Evolutionary conservation across 2,113 vertebrate species (phyloP), one percentile per base, ranked within the genome.

Genomic region (Tursiops truncatus): DNA sequence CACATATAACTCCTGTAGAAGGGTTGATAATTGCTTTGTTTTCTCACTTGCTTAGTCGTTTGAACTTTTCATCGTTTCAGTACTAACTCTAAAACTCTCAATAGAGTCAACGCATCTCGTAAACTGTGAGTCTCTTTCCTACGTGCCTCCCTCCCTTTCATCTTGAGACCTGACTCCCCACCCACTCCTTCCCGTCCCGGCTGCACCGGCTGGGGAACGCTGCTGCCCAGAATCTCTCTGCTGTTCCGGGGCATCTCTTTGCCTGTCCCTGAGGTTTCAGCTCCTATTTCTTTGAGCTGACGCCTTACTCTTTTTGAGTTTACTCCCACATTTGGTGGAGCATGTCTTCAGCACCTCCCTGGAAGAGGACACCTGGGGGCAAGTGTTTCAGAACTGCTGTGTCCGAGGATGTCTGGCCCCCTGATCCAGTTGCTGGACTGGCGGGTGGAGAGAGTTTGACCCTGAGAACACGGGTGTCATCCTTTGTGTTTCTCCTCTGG

Each of bases 51-150:
- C 58, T 15, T 14, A 10, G 31, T 17, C 5, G n/a, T 47, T 3
- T 15, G 23, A 70, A 47, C 33, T 10, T 60, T 47, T 50, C 12
- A 5, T 4, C 4, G 1, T 50, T 21, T 79, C 53, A 6, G 23
- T 0, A 13, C 31, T 36, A 23, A 47, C 41, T 33, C 25, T 38
- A 7, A 21, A 41, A 5, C 31, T 70, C 36, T 12, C 62, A 17
- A 0, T 4, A 36, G 38, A 18, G 11, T 21, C 38, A 44, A 18
- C 12, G 5, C 17, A 0, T 25, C 10, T 21, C 17, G 0, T 8
- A 23, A 31, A 18, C 0, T 12, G 20, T 8, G 33, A 6, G 17
- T 21, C 38, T 25, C 21, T 31, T 15, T 10, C 11, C 53, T 1
- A 2, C 6, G 1, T 58, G 5, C 18, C n/a, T 17, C 41, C 15